Evolutionary conservation across 2,888 invertebrate genomes (phyloP), one percentile per base, ranked within the genome.

Genomic region (Chrysolina haemoptera): DNA sequence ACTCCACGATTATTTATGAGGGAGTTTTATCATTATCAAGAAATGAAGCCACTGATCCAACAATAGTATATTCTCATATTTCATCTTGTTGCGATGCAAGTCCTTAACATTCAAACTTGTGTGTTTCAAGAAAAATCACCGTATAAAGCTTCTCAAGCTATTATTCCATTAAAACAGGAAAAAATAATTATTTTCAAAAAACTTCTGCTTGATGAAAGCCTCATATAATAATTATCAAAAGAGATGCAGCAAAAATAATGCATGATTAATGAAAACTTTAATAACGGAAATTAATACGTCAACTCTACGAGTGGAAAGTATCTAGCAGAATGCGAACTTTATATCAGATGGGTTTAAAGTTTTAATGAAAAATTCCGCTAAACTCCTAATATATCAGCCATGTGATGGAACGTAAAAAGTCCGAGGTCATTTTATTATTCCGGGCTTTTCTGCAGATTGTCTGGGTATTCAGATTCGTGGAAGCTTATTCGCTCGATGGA

Each of bases 301-400:
- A 59, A 59, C 59, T 59, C 59, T 10, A 10, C 35, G 59, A n/a
- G 9, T 27, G 27, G 27, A n/a, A 59, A 59, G 59, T 59, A 59
- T 53, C 20, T 20, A 53, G 53, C 18, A 18, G 59, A 59, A 59
- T 59, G 59, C 27, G 8, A n/a, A 59, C 22, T 59, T 59, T 59
- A 59, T 59, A 59, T 59, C 59, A 35, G 59, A 59, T 59, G 59
- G 35, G 59, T 27, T 68, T 53, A 68, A 72, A 68, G 68, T 72
- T 72, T 72, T 68, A 72, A 68, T 68, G 68, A 72, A 72, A 72
- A 72, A 68, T 72, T 68, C 72, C 68, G 16, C 55, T 18, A 68
- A 35, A 72, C 72, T 72, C 68, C 64, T 55, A 68, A 72, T 68
- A 72, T 72, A 72, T 63, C 59, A 59, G 35, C 27, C 59, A 59